Evolutionary conservation across 2,888 invertebrate genomes (phyloP).

Genomic region (Trachelus iudaicus): DNA sequence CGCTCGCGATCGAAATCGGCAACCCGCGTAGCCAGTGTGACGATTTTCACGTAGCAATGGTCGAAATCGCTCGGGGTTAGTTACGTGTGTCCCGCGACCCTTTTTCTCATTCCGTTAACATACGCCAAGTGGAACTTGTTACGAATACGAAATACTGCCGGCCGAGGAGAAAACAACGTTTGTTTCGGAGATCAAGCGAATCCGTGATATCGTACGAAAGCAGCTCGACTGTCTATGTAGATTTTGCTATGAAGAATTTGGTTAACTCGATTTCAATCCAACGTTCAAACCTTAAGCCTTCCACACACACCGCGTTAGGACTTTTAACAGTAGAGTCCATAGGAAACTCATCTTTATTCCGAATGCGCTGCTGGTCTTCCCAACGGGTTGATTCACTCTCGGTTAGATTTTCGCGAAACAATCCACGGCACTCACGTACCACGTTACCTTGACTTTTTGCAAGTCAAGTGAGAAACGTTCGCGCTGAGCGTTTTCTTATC

Average conservation of each 20-base stretch:
- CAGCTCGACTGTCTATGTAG: not conserved
- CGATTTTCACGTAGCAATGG: not conserved
- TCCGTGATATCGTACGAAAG: not conserved
- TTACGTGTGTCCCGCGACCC: not conserved
- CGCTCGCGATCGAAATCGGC: not conserved
- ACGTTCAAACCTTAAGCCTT: not conserved
- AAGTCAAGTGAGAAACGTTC: not conserved
- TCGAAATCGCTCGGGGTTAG: not conserved
- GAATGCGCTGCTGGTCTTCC: constrained; percentile 4
- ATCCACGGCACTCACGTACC: not conserved
- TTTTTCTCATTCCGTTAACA: not conserved
- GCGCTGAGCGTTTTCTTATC: not conserved
- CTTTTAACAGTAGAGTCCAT: not conserved
- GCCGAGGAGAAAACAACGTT: not conserved
- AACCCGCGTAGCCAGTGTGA: not conserved
- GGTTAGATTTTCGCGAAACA: not conserved
- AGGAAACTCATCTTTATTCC: not conserved
- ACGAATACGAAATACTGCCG: not conserved
- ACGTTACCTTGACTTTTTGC: not conserved
- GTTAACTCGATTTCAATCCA: not conserved
- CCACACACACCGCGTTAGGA: not conserved
- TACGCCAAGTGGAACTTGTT: not conserved
- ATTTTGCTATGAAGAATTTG: not conserved
- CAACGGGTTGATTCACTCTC: not conserved
- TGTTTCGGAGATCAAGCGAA: not conserved